Base-by-base conservation (phyloP, 2,797 vertebrate species). In the Sebastes oblongus region DNA sequence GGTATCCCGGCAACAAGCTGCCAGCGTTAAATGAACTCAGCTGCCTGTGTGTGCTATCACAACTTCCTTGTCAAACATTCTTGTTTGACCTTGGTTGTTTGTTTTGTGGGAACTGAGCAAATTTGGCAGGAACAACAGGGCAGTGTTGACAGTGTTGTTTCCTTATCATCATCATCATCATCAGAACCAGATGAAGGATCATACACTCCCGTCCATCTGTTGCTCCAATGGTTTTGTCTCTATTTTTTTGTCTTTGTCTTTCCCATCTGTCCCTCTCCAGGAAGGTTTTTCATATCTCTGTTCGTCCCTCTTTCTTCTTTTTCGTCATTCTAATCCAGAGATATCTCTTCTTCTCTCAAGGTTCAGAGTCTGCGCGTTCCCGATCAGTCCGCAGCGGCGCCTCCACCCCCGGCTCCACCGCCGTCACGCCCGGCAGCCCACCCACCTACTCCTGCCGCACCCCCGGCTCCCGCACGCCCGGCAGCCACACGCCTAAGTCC, bases 381-480 rank as follows among this genome's bases (percentile, higher is more conserved):
- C 96, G 97, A 77, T 96, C 97, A 22, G 97, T 96, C 82, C 97
- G 97, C 58, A 99, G 98, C 75, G 98, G 97, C 11, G 95, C 97
- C 78, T 98, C 97, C 77, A 98, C 98, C 74, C 97, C 97, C 3
- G 97, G 97, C 68, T 98, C 97, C 65, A 94, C 97, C 1, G 97
- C 97, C 29, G 97, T 98, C 88, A 99, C 98, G 1, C 98, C 98
- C 36, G 97, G 97, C 32, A 97, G 97, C 1, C 98, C 98, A 24
- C 97, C 97, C 34, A 98, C 95, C 93, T 99, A 99, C 42, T 95
- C 97, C 71, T 98, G 97, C 88, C 97, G 98, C 79, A 98, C 97
- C 4, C 97, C 98, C 0, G 98, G 98, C 83, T 98, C 97, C 1
- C 97, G 97, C 89, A 99, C 98, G 20, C 98, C 98, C 0, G 97